phyloP scores from a whole-genome alignment of 2,888 invertebrate species.

The Leptopterna dolabrata region DNA sequence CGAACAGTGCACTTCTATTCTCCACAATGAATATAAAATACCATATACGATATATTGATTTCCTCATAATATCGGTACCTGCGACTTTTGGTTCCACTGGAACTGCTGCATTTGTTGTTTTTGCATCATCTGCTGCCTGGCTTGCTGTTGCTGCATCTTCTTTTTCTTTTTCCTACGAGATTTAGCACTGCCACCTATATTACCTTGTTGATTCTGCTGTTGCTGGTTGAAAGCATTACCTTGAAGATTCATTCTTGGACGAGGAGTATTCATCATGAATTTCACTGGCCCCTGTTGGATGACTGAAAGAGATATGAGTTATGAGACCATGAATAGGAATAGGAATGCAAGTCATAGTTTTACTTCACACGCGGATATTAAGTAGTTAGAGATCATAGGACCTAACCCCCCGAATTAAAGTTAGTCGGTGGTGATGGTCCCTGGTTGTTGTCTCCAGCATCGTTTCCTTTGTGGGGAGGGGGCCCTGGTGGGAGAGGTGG shows the following conservation, averaged over 20 bases:
- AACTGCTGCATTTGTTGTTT: conserved; percentile 26
- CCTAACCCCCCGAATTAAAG: background rate
- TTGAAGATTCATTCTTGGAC: conserved; percentile 38
- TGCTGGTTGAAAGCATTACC: conserved; percentile 35
- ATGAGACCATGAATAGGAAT: too few species aligned
- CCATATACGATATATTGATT: too few species aligned
- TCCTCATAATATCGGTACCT: background rate
- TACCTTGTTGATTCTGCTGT: conserved; percentile 66
- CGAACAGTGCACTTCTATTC: too few species aligned
- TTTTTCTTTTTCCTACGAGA: conserved; percentile 41
- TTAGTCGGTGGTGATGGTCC: conserved; percentile 6
- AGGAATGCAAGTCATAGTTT: too few species aligned
- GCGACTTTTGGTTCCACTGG: conserved; percentile 67
- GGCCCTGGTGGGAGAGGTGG: conserved; percentile 74
- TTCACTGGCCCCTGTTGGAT: conserved; percentile 52
- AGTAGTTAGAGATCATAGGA: background rate
- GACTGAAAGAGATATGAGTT: background rate
- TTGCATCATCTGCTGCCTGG: conserved; percentile 65
- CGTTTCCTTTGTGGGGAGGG: conserved; percentile 66
- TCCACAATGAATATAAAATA: too few species aligned
- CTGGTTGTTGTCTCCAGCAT: conserved; percentile 10
- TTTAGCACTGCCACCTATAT: conserved; percentile 66
- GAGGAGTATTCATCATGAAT: conserved; percentile 55
- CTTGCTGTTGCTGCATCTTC: conserved; percentile 66
- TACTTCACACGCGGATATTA: too few species aligned